Evolutionary conservation across 2,113 vertebrate species (phyloP).

Genomic region (Thryonomys swinderianus): DNA sequence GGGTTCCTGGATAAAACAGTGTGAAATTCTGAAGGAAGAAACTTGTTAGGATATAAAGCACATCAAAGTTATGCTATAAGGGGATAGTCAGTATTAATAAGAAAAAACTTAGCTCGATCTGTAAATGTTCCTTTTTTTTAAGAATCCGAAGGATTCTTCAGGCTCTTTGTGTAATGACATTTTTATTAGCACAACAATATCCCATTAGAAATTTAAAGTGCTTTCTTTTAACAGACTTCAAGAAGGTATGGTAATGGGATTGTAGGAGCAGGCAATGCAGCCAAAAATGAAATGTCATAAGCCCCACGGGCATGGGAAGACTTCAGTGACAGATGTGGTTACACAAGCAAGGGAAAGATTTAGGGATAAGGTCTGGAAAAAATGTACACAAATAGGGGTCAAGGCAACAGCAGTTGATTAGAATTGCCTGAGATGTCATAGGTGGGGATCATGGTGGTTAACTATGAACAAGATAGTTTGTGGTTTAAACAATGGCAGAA

Average conservation of each 20-base stretch:
- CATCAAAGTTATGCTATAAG: not conserved
- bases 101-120: not conserved
- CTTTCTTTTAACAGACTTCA: not conserved
- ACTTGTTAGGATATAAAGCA: slow-evolving; percentile 31
- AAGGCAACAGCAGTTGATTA: not conserved
- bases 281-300: not conserved
- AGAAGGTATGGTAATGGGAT: not conserved
- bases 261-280: not conserved
- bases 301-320: not conserved
- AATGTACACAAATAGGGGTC: not conserved
- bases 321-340: not conserved
- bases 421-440: not conserved
- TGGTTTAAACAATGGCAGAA: slow-evolving; percentile 44
- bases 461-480: slow-evolving; percentile 32
- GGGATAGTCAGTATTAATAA: not conserved
- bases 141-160: slow-evolving; percentile 11
- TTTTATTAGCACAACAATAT: slow-evolving; percentile 34
- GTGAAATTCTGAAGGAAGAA: slow-evolving; percentile 19
- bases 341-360: slow-evolving; percentile 2
- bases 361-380: slow-evolving; percentile 12
- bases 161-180: slow-evolving; percentile 17
- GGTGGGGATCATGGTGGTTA: not conserved
- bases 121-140: not conserved
- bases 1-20: not conserved
- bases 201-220: not conserved